phyloP scores from a whole-genome alignment of 92 coral and sea anemone species.

The Parazoanthus swiftii region DNA sequence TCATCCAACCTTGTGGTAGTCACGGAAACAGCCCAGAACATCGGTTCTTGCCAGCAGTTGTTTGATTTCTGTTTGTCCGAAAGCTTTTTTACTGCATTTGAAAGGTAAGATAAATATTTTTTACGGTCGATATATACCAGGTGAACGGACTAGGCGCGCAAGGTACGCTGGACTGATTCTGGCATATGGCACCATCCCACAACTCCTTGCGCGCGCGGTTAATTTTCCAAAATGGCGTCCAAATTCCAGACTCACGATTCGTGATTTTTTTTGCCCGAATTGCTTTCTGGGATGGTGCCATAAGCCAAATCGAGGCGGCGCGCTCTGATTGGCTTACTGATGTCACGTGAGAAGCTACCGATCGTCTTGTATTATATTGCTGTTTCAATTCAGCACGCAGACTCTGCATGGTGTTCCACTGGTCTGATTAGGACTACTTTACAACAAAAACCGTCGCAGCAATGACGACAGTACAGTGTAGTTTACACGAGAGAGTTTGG shows the following conservation, averaged over 20 bases:
- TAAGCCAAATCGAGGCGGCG: too few relatives aligned
- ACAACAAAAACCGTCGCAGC: background rate
- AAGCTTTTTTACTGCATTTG: slow-evolving; percentile 76
- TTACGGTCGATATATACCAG: background rate
- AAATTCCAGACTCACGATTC: too few relatives aligned
- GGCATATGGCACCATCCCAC: too few relatives aligned
- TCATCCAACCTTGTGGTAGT: slow-evolving; percentile 66
- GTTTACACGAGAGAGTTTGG: background rate
- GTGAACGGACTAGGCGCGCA: too few relatives aligned
- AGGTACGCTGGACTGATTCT: too few relatives aligned
- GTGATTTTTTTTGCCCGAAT: too few relatives aligned
- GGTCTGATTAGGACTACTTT: background rate
- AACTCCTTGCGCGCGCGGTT: too few relatives aligned
- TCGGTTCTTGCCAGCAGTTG: slow-evolving; percentile 58
- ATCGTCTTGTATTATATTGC: too few relatives aligned
- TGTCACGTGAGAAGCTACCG: too few relatives aligned
- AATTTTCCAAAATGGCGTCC: too few relatives aligned
- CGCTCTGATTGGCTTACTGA: too few relatives aligned
- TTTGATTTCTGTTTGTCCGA: slow-evolving; percentile 72
- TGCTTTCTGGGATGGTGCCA: too few relatives aligned
- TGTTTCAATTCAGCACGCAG: background rate
- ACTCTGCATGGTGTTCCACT: background rate
- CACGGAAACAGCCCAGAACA: slow-evolving; percentile 58
- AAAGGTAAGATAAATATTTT: slow-evolving; percentile 54
- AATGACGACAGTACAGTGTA: background rate